These are phyloP conservation scores for Bryconaethiops microstoma DNA, from an alignment of 2,797 vertebrate species.

Conservation along the genomic window DNA sequence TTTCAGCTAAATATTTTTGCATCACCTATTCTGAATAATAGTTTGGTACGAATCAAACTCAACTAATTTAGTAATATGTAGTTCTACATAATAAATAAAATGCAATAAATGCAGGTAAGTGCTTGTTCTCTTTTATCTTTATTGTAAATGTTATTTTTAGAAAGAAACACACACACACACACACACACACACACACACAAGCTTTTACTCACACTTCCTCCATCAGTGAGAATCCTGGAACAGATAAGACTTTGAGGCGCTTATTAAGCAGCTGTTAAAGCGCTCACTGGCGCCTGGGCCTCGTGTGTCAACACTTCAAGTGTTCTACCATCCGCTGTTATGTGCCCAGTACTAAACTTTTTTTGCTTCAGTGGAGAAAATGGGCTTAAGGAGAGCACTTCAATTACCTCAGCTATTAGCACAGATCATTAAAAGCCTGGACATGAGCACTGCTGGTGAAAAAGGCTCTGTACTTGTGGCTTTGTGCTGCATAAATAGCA, in stretches of 20 bases:
- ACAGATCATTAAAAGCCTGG: slow-evolving; percentile 85
- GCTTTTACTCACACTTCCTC: slow-evolving; percentile 82
- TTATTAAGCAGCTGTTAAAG: slow-evolving; percentile 82
- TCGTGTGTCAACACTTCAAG: slow-evolving; percentile 74
- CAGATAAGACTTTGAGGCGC: slow-evolving; percentile 83
- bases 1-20: too few relatives aligned
- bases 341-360: slow-evolving; percentile 71
- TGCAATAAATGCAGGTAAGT: background rate
- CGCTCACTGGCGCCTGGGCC: slow-evolving; percentile 73
- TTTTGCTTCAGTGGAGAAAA: slow-evolving; percentile 67
- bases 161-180: slow-evolving; percentile 24
- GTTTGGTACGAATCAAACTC: too few relatives aligned
- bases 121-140: background rate
- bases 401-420: slow-evolving; percentile 86
- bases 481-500: slow-evolving; percentile 31
- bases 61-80: background rate
- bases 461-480: slow-evolving; percentile 81
- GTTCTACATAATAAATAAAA: background rate
- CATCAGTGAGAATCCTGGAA: slow-evolving; percentile 77
- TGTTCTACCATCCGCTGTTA: slow-evolving; percentile 74
- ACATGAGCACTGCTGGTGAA: slow-evolving; percentile 48
- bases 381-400: slow-evolving; percentile 68
- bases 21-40: background rate
- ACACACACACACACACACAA: slow-evolving; percentile 18
- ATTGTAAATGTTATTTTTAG: slow-evolving; percentile 68